Conservation (phyloP, 2,113 vertebrate genomes). For the Synchiropus splendidus region DNA sequence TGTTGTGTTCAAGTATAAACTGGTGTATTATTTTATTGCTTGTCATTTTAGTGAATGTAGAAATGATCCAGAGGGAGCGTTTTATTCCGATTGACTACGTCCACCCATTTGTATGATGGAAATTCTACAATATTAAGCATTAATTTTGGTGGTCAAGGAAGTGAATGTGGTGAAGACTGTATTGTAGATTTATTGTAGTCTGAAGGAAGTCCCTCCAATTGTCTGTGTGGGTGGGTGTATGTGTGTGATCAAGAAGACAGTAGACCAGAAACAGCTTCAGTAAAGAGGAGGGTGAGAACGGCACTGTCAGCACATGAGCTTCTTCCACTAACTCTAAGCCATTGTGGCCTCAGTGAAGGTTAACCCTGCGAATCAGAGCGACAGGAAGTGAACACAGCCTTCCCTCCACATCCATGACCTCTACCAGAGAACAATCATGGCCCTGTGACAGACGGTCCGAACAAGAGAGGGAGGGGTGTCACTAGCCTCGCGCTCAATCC, state of each 20-base stretch:
- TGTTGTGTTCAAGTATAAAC: too few relatives aligned
- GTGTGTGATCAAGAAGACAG: neutral
- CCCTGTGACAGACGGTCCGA: constrained; percentile 45
- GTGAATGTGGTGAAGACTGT: too few relatives aligned
- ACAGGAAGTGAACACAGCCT: constrained; percentile 60
- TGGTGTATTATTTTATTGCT: too few relatives aligned
- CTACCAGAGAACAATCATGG: constrained; percentile 60
- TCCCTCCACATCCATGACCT: constrained; percentile 57
- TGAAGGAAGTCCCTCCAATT: too few relatives aligned
- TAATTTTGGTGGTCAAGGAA: too few relatives aligned
- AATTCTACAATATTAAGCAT: too few relatives aligned
- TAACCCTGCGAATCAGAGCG: constrained; percentile 55
- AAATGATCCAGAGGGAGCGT: too few relatives aligned
- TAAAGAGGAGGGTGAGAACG: constrained; percentile 27
- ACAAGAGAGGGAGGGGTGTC: neutral
- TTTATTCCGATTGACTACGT: too few relatives aligned
- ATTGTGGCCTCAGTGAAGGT: constrained; percentile 58
- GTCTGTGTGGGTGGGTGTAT: too few relatives aligned
- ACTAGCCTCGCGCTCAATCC: neutral
- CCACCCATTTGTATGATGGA: too few relatives aligned
- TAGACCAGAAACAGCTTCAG: constrained; percentile 36
- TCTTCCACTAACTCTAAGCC: constrained; percentile 46
- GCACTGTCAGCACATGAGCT: constrained; percentile 38
- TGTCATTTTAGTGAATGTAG: too few relatives aligned
- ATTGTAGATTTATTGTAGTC: too few relatives aligned